phyloP scores from a whole-genome alignment of 2,797 vertebrate genomes.

The Semotilus atromaculatus region DNA sequence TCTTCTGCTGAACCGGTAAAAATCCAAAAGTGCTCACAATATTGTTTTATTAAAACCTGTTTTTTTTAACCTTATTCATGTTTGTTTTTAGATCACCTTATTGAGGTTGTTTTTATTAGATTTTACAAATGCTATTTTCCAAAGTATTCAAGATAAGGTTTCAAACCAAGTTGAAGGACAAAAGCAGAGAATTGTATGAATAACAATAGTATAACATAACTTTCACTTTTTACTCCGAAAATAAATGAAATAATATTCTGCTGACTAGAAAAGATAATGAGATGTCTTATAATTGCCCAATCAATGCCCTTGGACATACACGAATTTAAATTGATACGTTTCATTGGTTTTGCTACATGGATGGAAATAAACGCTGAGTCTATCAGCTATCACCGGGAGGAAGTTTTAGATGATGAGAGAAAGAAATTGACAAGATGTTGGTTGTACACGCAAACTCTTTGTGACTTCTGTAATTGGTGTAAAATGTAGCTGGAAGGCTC shows the following conservation, averaged over 20 bases:
- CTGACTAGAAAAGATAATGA: not conserved
- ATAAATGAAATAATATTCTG: not conserved
- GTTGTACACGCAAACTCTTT: conserved; percentile 11
- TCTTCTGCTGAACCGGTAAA: not conserved
- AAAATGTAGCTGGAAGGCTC: conserved; percentile 17
- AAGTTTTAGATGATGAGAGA: not conserved
- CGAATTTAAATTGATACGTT: not conserved
- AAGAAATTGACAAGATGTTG: conserved; percentile 13
- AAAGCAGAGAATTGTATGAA: not conserved
- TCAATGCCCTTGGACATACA: not conserved
- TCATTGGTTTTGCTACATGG: conserved; percentile 10
- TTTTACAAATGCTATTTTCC: not conserved
- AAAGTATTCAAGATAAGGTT: no score
- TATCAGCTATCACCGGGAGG: not conserved
- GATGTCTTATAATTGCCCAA: not conserved
- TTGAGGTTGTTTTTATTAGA: not conserved
- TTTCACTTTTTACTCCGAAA: not conserved
- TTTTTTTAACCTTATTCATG: not conserved
- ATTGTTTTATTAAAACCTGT: not conserved
- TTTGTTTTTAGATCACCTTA: not conserved
- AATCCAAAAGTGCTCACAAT: not conserved
- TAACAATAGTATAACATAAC: not conserved
- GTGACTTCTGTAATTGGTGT: conserved; percentile 23
- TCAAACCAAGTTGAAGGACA: not conserved
- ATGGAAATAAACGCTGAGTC: not conserved